phyloP scores from a whole-genome alignment of 2,797 vertebrate species.

The Strix occidentalis region DNA sequence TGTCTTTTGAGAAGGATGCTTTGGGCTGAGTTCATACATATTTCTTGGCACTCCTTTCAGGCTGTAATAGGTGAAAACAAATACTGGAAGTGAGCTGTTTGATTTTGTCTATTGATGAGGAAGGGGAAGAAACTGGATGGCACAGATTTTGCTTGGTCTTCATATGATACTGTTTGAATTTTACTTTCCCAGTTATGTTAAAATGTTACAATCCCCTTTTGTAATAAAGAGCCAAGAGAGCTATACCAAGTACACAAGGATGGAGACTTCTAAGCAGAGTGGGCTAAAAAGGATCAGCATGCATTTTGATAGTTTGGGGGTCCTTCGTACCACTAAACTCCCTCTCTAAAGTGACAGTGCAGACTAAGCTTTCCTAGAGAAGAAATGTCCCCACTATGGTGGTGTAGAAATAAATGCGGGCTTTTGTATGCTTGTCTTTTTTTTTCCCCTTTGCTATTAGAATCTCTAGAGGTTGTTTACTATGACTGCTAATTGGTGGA shows the following conservation, averaged over 20 bases:
- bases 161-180: not conserved
- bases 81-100: not conserved
- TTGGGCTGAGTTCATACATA: not conserved
- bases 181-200: not conserved
- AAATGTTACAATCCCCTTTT: not conserved
- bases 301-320: not conserved
- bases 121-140: not conserved
- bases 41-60: not conserved
- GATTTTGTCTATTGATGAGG: not conserved
- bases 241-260: not conserved
- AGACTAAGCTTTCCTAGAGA: not conserved
- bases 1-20: not conserved
- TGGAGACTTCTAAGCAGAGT: not conserved
- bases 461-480: not conserved
- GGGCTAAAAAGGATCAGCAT: no score
- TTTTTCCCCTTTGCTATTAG: not conserved
- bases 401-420: rapidly evolving
- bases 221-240: not conserved
- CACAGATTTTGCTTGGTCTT: not conserved
- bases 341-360: not conserved
- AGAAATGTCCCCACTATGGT: not conserved
- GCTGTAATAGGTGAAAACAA: not conserved
- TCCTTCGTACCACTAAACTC: not conserved
- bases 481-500: not conserved
- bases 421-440: not conserved